Base-by-base conservation (phyloP, 1,140 invertebrate genomes). In the Drosophila tropicalis region DNA sequence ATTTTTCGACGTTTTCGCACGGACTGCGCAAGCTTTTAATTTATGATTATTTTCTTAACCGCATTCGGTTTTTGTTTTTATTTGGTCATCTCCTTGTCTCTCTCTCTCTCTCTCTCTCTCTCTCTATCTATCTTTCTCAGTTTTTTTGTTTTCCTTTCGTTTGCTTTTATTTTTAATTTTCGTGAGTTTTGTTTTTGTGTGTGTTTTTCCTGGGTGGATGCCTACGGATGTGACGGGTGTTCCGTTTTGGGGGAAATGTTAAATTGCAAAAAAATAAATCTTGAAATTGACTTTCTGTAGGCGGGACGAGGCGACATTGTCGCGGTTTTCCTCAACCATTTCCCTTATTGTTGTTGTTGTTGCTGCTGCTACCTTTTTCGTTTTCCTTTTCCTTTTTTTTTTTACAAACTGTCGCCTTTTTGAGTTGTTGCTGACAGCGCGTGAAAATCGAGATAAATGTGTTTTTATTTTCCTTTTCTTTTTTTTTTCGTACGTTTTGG, bases 381-480 rank as follows among this genome's bases (percentile, higher is more conserved):
- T 67, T 61, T 61, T 39, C 60, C 39, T n/a, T 34, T 55, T 61
- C 72, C 17, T 64, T 66, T 68, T 72, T 67, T 79, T 72, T 79
- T 87, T 78, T 69, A 87, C 84, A 87, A 87, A 87, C 84, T 87
- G 83, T 87, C 83, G 83, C 83, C 84, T 80, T 87, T 87, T 83
- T 87, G 84, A 87, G 83, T 82, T 86, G 84, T 55, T 67, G 80
- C 83, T 87, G 83, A 87, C 83, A 89, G 83, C 84, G 83, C 84
- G 83, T 87, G 84, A 83, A 87, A 87, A 87, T 89, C 83, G 85
- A 87, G 83, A 87, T 87, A 87, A 87, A 87, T 87, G 83, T 80
- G 70, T 83, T 77, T 76, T 77, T 67, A 76, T 65, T 72, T 70
- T 79, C 67, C 65, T 63, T 25, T 56, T 32, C 22, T 41, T 19